A percentile compares a stretch with the other conserved stretches of the same genome.
Conservation (phyloP, 1,140 invertebrate genomes). For the Ostrea edulis region DNA sequence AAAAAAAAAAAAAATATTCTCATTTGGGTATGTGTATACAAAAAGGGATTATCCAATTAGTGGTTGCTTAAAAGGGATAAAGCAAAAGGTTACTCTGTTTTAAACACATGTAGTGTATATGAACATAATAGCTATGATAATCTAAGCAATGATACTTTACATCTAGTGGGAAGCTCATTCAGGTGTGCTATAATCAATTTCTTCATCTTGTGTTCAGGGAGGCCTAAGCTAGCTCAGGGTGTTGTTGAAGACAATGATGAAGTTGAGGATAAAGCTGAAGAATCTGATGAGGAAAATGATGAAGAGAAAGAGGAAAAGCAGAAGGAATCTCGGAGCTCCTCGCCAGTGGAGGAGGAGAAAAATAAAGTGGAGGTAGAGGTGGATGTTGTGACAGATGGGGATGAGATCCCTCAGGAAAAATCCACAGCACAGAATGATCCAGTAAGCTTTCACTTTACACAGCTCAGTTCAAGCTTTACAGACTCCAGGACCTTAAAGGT, state of each 20-base stretch:
- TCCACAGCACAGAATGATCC: background rate
- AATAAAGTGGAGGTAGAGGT: slow-evolving; percentile 30
- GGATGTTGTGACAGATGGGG: slow-evolving; percentile 32
- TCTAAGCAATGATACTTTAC: too few relatives aligned
- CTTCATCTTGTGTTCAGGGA: background rate
- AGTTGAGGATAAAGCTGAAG: slow-evolving; percentile 64
- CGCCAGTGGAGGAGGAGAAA: slow-evolving; percentile 30
- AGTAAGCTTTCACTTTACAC: slow-evolving; percentile 10
- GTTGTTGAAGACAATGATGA: slow-evolving; percentile 64
- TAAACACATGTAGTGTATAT: too few relatives aligned
- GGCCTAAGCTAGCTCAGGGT: slow-evolving; percentile 68
- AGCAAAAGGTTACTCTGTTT: too few relatives aligned
- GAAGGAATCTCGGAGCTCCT: slow-evolving; percentile 22
- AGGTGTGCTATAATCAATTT: background rate
- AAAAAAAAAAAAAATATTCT: too few relatives aligned
- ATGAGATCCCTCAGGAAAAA: slow-evolving; percentile 4
- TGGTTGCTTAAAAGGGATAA: too few relatives aligned
- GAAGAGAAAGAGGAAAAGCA: slow-evolving; percentile 41
- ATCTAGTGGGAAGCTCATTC: too few relatives aligned
- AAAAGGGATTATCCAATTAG: too few relatives aligned
- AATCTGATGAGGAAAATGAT: slow-evolving; percentile 63
- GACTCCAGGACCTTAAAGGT: background rate
- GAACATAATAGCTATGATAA: too few relatives aligned
- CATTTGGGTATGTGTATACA: too few relatives aligned
- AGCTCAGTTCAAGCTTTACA: background rate